Evolutionary conservation across 1,140 invertebrate species (phyloP), one percentile per base, ranked within the genome.

Genomic region (Hycleus cichorii): DNA sequence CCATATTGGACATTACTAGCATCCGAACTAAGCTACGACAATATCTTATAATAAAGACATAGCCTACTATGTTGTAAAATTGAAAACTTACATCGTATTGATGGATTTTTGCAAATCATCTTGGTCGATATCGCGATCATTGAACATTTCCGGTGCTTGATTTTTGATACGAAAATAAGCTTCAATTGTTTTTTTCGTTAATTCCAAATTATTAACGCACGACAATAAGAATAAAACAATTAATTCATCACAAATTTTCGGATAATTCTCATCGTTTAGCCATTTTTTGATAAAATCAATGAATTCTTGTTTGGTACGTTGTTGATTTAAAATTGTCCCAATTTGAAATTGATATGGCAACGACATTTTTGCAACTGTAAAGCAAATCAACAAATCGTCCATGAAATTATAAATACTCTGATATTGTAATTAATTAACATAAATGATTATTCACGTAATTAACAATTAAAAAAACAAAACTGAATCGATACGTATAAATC

Each of bases 151-250:
- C 0, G 81, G 78, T 0, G 74, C 73, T 57, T 75, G 78, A 45
- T 76, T 75, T 47, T 77, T 74, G 38, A 77, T 64, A 12, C 70
- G 72, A 64, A 80, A 84, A 69, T 83, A 83, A 56, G 73, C 75
- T 53, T 76, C 74, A 67, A 83, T 80, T 60, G 80, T 82, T 11
- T 62, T 74, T 60, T 79, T 78, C 0, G 76, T 80, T 42, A 70
- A 74, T 18, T 80, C 77, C 3, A 77, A 52, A 24, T 81, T 72
- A 18, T 75, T 78, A 42, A 78, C 75, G 68, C 82, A 83, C 39
- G 81, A 81, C 47, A 80, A 75, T 26, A 80, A 76, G 62, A 83
- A 83, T 32, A 81, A 69, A 2, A 81, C 72, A 10, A 83, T 68
- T 49, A 76, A 72, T 47, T 64, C 60, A 12, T 68, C 61, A 1